phyloP scores from a whole-genome alignment of 2,113 vertebrate genomes.

The rabbit (Oryctolagus cuniculus) region mOryCun1.1 NC_091443.1:80234501-80235000 shows the following conservation, averaged over 20 bases:
- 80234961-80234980: background rate
- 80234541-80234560: background rate
- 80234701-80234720: background rate
- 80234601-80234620: background rate
- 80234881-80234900: background rate
- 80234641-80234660: background rate
- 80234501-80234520: background rate
- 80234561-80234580: background rate
- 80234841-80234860: background rate
- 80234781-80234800: background rate
- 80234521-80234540: background rate
- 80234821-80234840: background rate
- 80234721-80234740: background rate
- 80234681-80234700: background rate
- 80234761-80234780: background rate
- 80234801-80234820: background rate
- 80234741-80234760: fast-evolving
- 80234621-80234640: background rate
- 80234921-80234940: too few relatives aligned
- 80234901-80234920: background rate
- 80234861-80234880: background rate
- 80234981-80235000: background rate
- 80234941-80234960: fast-evolving
- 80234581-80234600: slow-evolving; percentile 2
- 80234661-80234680: background rate